Evolutionary conservation across 2,888 invertebrate genomes (phyloP), one percentile per base, ranked within the genome.

Genomic region (Pseudanteris insignis): DNA sequence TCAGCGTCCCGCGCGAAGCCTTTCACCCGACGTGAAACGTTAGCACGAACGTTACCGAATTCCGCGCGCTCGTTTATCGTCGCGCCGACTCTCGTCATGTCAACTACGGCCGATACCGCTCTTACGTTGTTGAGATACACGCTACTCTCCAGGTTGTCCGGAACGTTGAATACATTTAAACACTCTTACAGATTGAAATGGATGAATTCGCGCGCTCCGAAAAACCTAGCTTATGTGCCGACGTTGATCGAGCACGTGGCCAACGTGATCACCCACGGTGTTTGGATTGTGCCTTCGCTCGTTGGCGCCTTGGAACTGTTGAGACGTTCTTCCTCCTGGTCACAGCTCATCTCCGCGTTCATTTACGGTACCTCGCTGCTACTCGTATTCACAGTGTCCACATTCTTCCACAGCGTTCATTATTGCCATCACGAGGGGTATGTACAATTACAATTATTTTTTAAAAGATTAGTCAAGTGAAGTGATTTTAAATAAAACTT

Each of bases 181-280:
- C n/a, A n/a, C n/a, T 14, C 21, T 53, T 67, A 12, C 60, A 79
- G 79, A 59, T 83, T 89, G 47, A 86, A 88, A 81, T 92, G 92
- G 92, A 92, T 89, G 86, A 92, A 92, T 82, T 84, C 86, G 70
- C 86, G 85, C 74, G 90, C 92, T 37, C 83, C 84, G 53, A 84
- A 87, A 21, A 88, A 89, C 74, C 86, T 87, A 79, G 92, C 94
- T 1, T 96, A 96, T 80, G 86, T 87, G 68, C 95, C 96, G 32
- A 94, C 96, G 7, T 81, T 90, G 82, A 85, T 93, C 66, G 96
- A 96, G 80, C 94, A 96, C 76, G 82, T 94, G 61, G 95, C 96
- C 34, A 96, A 96, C 82, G 90, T 96, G 34, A 83, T 93, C 70
- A 94, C 95, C 21, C 96, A 96, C 81, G 95, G 92, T 47, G 86